These are phyloP conservation scores for Amiota minor DNA, from an alignment of 2,888 invertebrate genomes.

Conservation along the genomic window DNA sequence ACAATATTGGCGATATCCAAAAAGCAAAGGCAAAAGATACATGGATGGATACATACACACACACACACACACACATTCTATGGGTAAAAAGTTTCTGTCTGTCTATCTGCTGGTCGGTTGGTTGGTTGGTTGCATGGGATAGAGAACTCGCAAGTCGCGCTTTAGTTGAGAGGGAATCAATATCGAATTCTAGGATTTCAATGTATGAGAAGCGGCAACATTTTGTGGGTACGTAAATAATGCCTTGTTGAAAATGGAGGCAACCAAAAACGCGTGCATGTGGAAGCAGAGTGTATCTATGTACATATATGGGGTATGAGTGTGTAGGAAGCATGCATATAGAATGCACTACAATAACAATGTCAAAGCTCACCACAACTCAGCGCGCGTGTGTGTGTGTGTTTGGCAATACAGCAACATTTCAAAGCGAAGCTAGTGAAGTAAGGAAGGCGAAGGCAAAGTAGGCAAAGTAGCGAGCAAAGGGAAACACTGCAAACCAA, in stretches of 20 bases:
- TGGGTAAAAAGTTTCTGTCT: no score
- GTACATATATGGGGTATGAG: not conserved
- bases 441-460: not conserved
- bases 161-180: no score
- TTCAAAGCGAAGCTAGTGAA: no score
- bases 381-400: conserved; percentile 9
- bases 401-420: no score
- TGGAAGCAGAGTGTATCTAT: not conserved
- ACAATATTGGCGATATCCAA: conserved; percentile 51
- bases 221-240: conserved; percentile 26
- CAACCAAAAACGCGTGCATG: not conserved
- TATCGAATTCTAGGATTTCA: no score
- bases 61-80: not conserved
- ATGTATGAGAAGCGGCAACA: conserved; percentile 11
- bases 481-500: not conserved
- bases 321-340: not conserved
- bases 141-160: not conserved
- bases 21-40: conserved; percentile 1
- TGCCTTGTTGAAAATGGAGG: not conserved
- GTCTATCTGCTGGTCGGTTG: no score
- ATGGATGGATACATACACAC: not conserved
- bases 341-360: not conserved
- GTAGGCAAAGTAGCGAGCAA: not conserved
- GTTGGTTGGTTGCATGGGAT: no score
- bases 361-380: not conserved